Evolutionary conservation across 1,140 invertebrate genomes (phyloP).

Genomic region (Magallana gigas): DNA sequence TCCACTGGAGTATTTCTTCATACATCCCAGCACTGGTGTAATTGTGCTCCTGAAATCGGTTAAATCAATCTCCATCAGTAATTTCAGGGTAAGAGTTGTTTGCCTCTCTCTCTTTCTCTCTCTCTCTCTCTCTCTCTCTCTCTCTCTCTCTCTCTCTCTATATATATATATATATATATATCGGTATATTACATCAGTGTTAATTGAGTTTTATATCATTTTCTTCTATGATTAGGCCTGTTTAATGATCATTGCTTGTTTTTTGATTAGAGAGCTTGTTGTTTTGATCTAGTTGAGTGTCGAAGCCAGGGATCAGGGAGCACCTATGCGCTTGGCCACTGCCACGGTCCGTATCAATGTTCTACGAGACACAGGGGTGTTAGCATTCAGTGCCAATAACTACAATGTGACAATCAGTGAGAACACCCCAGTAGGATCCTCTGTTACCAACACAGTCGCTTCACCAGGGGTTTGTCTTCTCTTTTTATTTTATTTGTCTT

Average conservation of each 20-base stretch:
- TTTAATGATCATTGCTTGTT: too few relatives aligned
- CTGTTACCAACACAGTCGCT: slow-evolving; percentile 52
- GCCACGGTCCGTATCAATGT: slow-evolving; percentile 85
- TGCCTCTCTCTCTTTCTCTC: too few relatives aligned
- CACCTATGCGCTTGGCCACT: slow-evolving; percentile 88
- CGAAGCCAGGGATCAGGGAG: slow-evolving; percentile 88
- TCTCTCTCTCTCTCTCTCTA: too few relatives aligned
- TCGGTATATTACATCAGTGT: too few relatives aligned
- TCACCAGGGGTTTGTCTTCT: slow-evolving; percentile 56
- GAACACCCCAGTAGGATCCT: slow-evolving; percentile 33
- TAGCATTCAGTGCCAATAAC: slow-evolving; percentile 52
- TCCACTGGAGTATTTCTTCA: slow-evolving; percentile 52
- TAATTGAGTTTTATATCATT: too few relatives aligned
- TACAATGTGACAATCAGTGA: slow-evolving; percentile 61
- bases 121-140: too few relatives aligned
- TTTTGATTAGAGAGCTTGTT: neutral
- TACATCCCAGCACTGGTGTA: slow-evolving; percentile 55
- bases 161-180: too few relatives aligned
- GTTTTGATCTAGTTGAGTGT: slow-evolving; percentile 63
- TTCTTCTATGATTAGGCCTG: too few relatives aligned
- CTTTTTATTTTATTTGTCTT: slow-evolving; percentile 9
- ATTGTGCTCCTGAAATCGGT: slow-evolving; percentile 54
- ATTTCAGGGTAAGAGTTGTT: slow-evolving; percentile 51
- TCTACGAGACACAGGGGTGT: slow-evolving; percentile 56
- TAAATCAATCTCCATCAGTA: slow-evolving; percentile 27